Conservation (phyloP, 2,113 vertebrate species). For the Limanda limanda region DNA sequence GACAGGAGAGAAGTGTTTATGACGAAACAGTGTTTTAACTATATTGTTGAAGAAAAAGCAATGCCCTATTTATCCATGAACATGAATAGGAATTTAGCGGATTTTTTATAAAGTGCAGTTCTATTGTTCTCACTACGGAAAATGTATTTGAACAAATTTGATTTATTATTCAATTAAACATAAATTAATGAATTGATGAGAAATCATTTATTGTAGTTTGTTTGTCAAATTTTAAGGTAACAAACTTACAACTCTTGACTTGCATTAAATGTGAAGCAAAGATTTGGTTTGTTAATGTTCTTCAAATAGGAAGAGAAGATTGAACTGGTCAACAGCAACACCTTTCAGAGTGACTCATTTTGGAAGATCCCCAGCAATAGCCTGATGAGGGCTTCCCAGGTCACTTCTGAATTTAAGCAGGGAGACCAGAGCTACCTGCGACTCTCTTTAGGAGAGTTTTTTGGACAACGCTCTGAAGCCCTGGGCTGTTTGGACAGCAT, state of each 20-base stretch:
- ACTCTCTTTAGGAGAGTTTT: conserved; percentile 94
- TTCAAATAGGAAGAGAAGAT: conserved; percentile 86
- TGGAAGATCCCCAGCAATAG: conserved; percentile 85
- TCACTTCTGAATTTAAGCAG: conserved; percentile 80
- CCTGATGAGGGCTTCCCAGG: conserved; percentile 84
- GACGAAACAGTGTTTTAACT: too few relatives aligned
- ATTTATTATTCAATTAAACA: background rate
- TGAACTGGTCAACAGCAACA: conserved; percentile 69
- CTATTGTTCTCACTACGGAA: too few relatives aligned
- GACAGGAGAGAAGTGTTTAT: too few relatives aligned
- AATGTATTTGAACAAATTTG: too few relatives aligned
- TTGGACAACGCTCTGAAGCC: conserved; percentile 94
- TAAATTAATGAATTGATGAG: background rate
- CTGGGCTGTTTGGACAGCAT: conserved; percentile 88
- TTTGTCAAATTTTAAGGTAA: background rate
- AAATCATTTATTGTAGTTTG: background rate
- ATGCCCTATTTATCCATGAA: too few relatives aligned
- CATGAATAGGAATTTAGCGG: too few relatives aligned
- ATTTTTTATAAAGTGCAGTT: too few relatives aligned
- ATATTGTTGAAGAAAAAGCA: too few relatives aligned
- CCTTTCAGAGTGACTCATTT: conserved; percentile 82
- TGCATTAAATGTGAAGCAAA: background rate
- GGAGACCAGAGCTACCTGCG: conserved; percentile 89
- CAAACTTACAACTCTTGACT: background rate
- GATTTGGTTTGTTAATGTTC: background rate